These are phyloP conservation scores for Rhinella marina DNA, from an alignment of 2,797 vertebrate species.

Conservation along the genomic window DNA sequence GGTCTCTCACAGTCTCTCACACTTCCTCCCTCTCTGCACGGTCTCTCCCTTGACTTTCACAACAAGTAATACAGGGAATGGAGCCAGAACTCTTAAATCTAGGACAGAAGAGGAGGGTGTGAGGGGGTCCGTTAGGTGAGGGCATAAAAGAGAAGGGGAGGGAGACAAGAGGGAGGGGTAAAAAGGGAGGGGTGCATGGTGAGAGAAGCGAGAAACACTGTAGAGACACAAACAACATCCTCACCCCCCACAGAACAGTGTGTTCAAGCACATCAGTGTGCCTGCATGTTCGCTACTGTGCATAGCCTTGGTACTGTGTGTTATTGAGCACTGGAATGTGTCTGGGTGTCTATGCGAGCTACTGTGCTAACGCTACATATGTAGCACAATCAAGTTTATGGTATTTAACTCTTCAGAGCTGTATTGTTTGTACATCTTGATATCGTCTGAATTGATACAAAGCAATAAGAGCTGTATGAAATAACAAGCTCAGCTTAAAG, in stretches of 20 bases:
- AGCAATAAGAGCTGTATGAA: background rate
- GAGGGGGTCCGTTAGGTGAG: constrained; percentile 55
- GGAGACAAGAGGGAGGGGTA: constrained; percentile 31
- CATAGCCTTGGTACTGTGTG: constrained; percentile 25
- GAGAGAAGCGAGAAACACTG: constrained; percentile 38
- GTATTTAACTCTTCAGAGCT: background rate
- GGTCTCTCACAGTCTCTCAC: constrained; percentile 33
- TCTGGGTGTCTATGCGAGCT: background rate
- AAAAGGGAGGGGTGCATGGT: constrained; percentile 32
- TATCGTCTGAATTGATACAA: background rate
- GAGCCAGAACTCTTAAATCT: constrained; percentile 59
- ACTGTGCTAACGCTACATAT: constrained; percentile 12
- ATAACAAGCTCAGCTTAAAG: background rate
- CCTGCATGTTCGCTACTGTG: constrained; percentile 42
- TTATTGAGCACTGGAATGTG: constrained; percentile 36
- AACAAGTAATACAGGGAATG: constrained; percentile 60
- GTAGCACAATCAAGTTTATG: background rate
- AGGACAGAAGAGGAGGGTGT: constrained; percentile 47
- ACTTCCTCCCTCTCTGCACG: constrained; percentile 26
- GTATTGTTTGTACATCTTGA: background rate
- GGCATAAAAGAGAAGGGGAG: constrained; percentile 45
- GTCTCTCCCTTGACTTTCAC: constrained; percentile 59
- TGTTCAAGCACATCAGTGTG: constrained; percentile 40
- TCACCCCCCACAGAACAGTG: constrained; percentile 43
- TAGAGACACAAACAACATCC: constrained; percentile 39